A percentile compares a stretch with the other conserved stretches of the same genome.
phyloP scores from a whole-genome alignment of 1,140 invertebrate genomes.

The Drosophila tsacasi region DNA sequence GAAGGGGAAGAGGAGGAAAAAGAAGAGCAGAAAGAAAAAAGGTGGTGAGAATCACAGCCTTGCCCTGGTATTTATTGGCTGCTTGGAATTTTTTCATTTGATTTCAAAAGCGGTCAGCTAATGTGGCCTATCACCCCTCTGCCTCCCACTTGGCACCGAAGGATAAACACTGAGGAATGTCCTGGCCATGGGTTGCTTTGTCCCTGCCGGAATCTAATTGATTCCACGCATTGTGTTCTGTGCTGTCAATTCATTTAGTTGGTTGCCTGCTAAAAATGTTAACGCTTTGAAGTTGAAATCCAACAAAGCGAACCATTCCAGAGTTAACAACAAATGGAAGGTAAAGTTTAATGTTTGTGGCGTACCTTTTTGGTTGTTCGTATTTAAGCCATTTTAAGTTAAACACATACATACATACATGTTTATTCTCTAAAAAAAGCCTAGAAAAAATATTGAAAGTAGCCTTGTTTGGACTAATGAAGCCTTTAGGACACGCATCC shows the following conservation, averaged over 20 bases:
- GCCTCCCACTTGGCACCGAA: slow-evolving; percentile 5
- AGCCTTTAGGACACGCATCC: too few species aligned
- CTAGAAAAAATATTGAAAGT: neutral
- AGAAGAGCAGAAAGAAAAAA: slow-evolving; percentile 4
- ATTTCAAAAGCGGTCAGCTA: slow-evolving; percentile 53
- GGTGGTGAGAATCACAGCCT: slow-evolving; percentile 45
- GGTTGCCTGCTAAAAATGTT: slow-evolving; percentile 63
- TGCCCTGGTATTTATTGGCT: slow-evolving; percentile 65
- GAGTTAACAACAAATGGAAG: slow-evolving; percentile 5
- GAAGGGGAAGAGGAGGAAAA: neutral
- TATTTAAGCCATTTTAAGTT: neutral
- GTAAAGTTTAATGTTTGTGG: neutral
- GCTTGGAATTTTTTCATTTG: slow-evolving; percentile 76
- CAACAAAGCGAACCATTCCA: neutral
- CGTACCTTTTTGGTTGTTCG: neutral
- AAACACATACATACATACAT: too few species aligned
- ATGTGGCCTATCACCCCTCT: slow-evolving; percentile 50
- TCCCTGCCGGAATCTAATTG: slow-evolving; percentile 73
- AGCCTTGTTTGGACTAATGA: neutral
- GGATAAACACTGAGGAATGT: slow-evolving; percentile 66
- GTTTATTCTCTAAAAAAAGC: neutral
- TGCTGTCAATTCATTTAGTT: slow-evolving; percentile 62
- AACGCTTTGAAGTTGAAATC: slow-evolving; percentile 36
- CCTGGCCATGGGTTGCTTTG: slow-evolving; percentile 53
- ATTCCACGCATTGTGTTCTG: slow-evolving; percentile 50